Evolutionary conservation across 2,797 vertebrate species (phyloP).

Genomic region (Halcyon smyrnensis): DNA sequence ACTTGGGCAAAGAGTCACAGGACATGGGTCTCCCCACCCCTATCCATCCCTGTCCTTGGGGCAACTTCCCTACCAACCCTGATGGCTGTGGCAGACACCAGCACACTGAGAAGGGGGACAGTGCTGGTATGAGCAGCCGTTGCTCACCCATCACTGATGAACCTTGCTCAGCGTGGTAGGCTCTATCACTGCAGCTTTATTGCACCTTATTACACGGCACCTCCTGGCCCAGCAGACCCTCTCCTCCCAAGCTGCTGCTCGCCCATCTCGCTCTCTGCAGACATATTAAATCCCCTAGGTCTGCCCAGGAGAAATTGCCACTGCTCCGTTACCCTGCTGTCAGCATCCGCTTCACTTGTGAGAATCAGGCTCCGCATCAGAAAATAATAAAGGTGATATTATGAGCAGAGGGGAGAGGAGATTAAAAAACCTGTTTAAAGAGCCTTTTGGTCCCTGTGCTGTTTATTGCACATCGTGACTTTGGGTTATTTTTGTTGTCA

Average conservation of each 20-base stretch:
- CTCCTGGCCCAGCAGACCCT: background rate
- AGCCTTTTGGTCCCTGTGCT: background rate
- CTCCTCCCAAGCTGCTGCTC: background rate
- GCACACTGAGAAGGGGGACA: background rate
- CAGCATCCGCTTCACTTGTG: constrained; percentile 27
- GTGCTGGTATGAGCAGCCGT: fast-evolving
- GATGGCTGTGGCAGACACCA: background rate
- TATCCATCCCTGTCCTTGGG: background rate
- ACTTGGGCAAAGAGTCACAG: background rate
- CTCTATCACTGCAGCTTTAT: background rate
- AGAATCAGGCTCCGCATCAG: constrained; percentile 67
- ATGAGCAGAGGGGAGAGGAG: constrained; percentile 57
- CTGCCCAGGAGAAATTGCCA: constrained; percentile 18
- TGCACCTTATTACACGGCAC: background rate
- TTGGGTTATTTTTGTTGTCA: constrained; percentile 43
- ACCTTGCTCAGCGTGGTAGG: background rate
- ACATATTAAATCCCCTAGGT: constrained; percentile 21
- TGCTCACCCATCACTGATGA: fast-evolving
- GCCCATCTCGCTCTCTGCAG: background rate
- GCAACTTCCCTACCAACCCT: background rate
- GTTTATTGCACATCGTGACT: constrained; percentile 25
- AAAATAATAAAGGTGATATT: constrained; percentile 68
- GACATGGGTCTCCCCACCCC: fast-evolving
- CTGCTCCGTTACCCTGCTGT: constrained; percentile 43
- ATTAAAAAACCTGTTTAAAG: constrained; percentile 65